Evolutionary conservation across 2,888 invertebrate genomes (phyloP), one percentile per base, ranked within the genome.

Genomic region (Philopedon plagiatum): DNA sequence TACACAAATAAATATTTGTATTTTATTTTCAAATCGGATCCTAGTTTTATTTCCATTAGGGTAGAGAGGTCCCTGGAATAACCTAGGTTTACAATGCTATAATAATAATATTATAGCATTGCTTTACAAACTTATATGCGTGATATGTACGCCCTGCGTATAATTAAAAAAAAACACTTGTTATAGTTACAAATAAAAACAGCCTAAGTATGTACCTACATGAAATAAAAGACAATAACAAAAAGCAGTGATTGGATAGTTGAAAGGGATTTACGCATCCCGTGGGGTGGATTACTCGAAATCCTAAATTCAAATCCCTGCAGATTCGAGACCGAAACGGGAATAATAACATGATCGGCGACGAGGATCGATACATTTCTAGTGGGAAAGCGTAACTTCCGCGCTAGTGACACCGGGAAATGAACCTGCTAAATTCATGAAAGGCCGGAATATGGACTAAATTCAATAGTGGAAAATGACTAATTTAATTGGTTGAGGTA

Each of bases 261-360:
- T 60, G 68, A 64, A 60, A 64, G 68, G 73, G 73, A 68, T 73
- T 73, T 60, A 64, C 68, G 64, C 73, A 58, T 73, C 73, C 68
- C 73, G 23, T 49, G 73, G 73, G 73, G 73, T 73, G 73, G 76
- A 76, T 76, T 75, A 76, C 66, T 61, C 44, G 71, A 76, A 76
- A 76, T 75, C 76, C 75, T 72, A 66, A 72, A 75, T 74, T 72
- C 73, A 72, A 76, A 75, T 76, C 76, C 76, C 71, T 54, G 60
- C 70, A 62, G 75, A 75, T 73, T 69, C 62, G 73, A 67, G 72
- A 69, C 71, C 71, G 67, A 71, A 71, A 71, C 71, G 67, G 71
- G 67, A 71, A 74, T 74, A 71, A 74, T 74, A 74, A 74, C 74
- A 49, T 74, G 74, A 73, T 73, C 73, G 73, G 69, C 51, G 32